Conservation (phyloP, 2,888 invertebrate genomes). For the Xestia xanthographa region DNA sequence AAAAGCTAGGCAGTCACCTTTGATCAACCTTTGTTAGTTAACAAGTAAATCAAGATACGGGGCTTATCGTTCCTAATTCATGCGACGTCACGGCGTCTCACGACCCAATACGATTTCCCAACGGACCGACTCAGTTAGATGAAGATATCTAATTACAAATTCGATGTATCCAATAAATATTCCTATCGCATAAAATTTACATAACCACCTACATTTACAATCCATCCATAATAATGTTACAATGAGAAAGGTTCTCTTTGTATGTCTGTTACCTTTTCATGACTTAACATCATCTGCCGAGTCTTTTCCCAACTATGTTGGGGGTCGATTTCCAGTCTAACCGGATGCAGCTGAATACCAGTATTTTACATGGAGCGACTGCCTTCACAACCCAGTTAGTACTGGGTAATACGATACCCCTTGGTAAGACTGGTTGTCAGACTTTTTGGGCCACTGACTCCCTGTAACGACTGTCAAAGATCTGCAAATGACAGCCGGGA, state of each 20-base stretch:
- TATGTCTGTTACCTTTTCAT: neutral
- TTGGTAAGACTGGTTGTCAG: too few species aligned
- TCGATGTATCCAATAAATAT: constrained; percentile 88
- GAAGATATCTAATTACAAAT: constrained; percentile 88
- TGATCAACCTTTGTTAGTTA: constrained; percentile 59
- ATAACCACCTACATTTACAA: constrained; percentile 69
- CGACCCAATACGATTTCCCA: constrained; percentile 83
- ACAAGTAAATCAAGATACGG: constrained; percentile 63
- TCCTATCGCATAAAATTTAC: constrained; percentile 83
- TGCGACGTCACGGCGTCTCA: constrained; percentile 81
- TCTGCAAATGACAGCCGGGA: too few species aligned
- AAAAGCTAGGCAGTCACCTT: constrained; percentile 40
- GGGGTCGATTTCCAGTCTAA: too few species aligned
- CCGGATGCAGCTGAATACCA: too few species aligned
- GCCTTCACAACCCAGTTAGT: too few species aligned
- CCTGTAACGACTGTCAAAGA: too few species aligned
- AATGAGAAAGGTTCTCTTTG: neutral
- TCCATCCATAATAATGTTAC: neutral
- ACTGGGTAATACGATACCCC: too few species aligned
- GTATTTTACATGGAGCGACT: too few species aligned
- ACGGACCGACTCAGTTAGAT: constrained; percentile 75
- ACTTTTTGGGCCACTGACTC: too few species aligned
- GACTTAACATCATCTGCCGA: too few species aligned
- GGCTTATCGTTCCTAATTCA: constrained; percentile 72
- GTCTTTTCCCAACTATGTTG: too few species aligned